Conservation (phyloP, 2,888 invertebrate species). For the Chamaedrilus cognettii region DNA sequence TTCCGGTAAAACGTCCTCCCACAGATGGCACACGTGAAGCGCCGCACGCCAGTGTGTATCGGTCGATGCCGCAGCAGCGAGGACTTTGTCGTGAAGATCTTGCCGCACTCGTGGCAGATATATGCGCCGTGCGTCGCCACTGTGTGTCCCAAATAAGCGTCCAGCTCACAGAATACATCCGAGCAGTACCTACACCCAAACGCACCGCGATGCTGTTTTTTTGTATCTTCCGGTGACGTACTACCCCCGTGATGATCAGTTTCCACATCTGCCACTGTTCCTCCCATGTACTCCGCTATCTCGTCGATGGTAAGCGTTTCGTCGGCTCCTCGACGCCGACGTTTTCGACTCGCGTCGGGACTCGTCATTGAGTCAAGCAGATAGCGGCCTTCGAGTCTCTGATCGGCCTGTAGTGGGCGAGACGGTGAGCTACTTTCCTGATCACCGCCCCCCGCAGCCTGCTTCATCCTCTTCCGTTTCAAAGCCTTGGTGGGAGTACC, state of each 20-base stretch:
- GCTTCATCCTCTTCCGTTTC: no score
- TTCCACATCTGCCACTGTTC: not conserved
- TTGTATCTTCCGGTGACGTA: not conserved
- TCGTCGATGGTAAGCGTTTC: not conserved
- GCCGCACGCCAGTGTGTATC: conserved; percentile 42
- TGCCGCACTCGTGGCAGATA: conserved; percentile 43
- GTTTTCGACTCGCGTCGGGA: not conserved
- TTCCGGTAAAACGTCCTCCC: conserved; percentile 43
- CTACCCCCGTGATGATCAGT: not conserved
- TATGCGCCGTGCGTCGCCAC: conserved; percentile 38
- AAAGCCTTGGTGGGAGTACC: no score
- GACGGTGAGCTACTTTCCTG: no score
- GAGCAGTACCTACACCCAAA: conserved; percentile 34
- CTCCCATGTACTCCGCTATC: not conserved
- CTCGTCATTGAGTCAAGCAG: conserved; percentile 1
- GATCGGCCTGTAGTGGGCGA: no score
- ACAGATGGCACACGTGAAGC: conserved; percentile 42
- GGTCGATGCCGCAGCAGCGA: conserved; percentile 41
- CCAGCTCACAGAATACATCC: conserved; percentile 29
- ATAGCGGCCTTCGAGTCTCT: not conserved
- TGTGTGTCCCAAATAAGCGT: conserved; percentile 38
- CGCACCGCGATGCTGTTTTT: not conserved
- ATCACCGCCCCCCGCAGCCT: no score
- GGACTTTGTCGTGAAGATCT: conserved; percentile 42
- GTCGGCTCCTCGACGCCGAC: not conserved